phyloP scores from a whole-genome alignment of 1,140 invertebrate genomes.

The Hylaeus volcanicus region DNA sequence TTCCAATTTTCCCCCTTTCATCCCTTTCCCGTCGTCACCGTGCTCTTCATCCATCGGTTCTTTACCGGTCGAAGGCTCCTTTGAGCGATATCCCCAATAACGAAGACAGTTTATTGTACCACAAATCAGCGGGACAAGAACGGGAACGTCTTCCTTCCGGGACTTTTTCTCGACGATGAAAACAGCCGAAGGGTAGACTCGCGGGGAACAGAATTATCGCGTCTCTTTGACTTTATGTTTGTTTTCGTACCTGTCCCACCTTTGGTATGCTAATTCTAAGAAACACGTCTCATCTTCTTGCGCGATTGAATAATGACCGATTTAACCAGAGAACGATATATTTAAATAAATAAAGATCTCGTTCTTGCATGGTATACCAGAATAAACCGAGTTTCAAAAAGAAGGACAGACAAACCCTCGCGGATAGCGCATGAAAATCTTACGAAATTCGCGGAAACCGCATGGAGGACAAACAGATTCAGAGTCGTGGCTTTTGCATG shows the following conservation, averaged over 20 bases:
- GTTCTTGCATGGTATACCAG: not conserved
- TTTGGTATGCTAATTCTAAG: too few species aligned
- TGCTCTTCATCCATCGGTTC: slow-evolving; percentile 15
- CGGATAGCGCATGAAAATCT: not conserved
- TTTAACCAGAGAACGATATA: too few species aligned
- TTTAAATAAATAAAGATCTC: too few species aligned
- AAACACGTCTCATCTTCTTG: too few species aligned
- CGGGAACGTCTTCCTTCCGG: slow-evolving; percentile 14
- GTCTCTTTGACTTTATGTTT: not conserved
- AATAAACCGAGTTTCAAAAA: not conserved
- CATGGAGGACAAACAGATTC: slow-evolving; percentile 16
- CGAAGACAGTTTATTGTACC: slow-evolving; percentile 55
- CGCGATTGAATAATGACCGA: too few species aligned
- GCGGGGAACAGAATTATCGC: slow-evolving; percentile 48
- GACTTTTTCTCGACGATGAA: not conserved
- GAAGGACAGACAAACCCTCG: not conserved
- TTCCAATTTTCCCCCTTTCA: slow-evolving; percentile 27
- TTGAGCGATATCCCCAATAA: slow-evolving; percentile 55
- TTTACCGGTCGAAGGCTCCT: slow-evolving; percentile 25
- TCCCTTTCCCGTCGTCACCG: not conserved
- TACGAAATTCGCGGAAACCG: not conserved
- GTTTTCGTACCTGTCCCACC: too few species aligned
- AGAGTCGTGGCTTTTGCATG: not conserved
- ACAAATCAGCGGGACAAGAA: slow-evolving; percentile 54
- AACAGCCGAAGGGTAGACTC: slow-evolving; percentile 5